Conservation (phyloP, 2,113 vertebrate species). For the Odocoileus hemionus region DNA sequence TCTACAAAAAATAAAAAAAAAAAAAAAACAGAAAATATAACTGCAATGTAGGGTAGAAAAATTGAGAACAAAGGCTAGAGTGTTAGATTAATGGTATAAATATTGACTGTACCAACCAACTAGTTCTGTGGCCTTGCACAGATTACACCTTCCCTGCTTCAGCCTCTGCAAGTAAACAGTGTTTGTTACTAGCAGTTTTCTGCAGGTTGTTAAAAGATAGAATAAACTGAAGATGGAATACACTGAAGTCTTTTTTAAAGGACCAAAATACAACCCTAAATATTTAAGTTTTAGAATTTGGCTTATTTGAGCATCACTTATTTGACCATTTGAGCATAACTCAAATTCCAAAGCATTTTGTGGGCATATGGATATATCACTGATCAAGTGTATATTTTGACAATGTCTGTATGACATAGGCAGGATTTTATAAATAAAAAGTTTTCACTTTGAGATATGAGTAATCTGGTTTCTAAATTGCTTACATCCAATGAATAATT, state of each 20-base stretch:
- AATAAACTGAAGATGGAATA: not conserved
- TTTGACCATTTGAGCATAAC: not conserved
- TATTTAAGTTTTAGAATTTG: not conserved
- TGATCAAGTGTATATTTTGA: not conserved
- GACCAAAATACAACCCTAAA: not conserved
- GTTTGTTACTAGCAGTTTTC: not conserved
- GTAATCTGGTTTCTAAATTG: not conserved
- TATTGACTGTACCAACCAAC: not conserved
- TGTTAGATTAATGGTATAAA: not conserved
- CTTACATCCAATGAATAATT: not conserved
- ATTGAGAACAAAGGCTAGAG: not conserved
- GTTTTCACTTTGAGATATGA: not conserved
- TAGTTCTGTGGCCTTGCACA: not conserved
- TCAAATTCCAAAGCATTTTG: not conserved
- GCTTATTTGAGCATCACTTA: not conserved
- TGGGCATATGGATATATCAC: not conserved
- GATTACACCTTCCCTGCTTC: not conserved
- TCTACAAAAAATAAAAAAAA: not conserved
- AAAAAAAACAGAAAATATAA: not conserved
- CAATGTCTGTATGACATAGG: not conserved
- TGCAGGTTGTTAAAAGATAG: not conserved
- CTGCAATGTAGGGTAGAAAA: not conserved
- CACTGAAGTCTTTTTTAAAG: not conserved
- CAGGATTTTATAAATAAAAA: not conserved
- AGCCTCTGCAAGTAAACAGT: not conserved